A percentile compares a stretch with the other conserved stretches of the same genome.
These are phyloP conservation scores for Bombyx huttoni DNA, from an alignment of 2,888 invertebrate genomes.

Conservation along the genomic window DNA sequence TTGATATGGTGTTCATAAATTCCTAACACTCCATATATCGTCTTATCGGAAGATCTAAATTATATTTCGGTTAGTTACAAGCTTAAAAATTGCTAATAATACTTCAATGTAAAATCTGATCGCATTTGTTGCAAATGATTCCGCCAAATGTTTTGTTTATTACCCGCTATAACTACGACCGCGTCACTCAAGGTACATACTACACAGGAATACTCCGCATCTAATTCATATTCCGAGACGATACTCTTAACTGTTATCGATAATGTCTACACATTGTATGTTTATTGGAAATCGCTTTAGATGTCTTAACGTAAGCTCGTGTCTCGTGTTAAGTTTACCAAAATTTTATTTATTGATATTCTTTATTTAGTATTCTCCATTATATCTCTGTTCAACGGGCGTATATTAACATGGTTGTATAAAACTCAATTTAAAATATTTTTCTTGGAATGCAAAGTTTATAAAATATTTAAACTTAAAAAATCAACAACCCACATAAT, in stretches of 20 bases:
- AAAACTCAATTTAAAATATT: no score
- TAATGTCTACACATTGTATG: constrained; percentile 19
- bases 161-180: constrained; percentile 11
- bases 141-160: background rate
- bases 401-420: no score
- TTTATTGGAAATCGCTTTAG: constrained; percentile 13
- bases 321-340: background rate
- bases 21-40: no score
- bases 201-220: constrained; percentile 26
- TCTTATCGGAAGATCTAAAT: no score
- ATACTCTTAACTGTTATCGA: constrained; percentile 9
- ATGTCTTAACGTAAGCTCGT: background rate
- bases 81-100: no score
- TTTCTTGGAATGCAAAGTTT: no score
- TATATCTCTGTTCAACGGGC: no score
- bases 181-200: constrained; percentile 9
- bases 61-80: no score
- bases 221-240: constrained; percentile 28
- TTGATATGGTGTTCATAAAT: no score
- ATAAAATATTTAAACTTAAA: no score
- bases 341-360: background rate
- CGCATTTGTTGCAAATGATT: background rate
- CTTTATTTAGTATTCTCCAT: background rate
- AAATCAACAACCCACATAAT: no score
- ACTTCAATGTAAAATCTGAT: no score